phyloP scores from a whole-genome alignment of 2,888 invertebrate genomes.

The Nebria brevicollis region DNA sequence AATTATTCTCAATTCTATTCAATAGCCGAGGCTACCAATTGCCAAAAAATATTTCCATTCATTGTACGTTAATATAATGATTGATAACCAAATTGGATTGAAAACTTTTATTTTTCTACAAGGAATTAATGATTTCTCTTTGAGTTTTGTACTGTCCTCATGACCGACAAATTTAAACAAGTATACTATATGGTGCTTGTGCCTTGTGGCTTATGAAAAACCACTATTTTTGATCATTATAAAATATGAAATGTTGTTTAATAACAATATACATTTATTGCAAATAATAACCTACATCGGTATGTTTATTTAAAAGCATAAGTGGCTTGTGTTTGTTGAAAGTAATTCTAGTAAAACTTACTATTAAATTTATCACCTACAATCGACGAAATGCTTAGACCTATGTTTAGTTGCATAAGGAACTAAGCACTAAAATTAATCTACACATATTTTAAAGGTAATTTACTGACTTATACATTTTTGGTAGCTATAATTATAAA shows the following conservation, averaged over 20 bases:
- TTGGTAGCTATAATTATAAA: no score
- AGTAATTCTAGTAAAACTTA: no score
- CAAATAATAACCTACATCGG: no score
- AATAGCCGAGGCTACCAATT: not conserved
- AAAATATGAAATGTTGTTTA: slow-evolving; percentile 9
- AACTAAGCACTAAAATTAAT: no score
- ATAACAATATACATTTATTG: no score
- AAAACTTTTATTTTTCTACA: not conserved
- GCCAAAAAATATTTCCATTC: not conserved
- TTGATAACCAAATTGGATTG: not conserved
- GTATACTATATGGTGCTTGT: not conserved
- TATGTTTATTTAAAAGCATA: no score
- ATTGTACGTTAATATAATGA: not conserved
- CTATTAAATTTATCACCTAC: no score
- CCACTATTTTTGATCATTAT: not conserved
- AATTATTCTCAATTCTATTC: not conserved
- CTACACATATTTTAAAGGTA: no score
- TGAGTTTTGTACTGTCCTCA: slow-evolving; percentile 8
- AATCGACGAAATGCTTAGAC: no score
- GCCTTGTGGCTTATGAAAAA: slow-evolving; percentile 11
- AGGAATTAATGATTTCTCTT: not conserved
- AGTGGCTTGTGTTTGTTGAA: no score
- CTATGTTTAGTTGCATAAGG: no score
- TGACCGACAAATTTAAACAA: slow-evolving; percentile 7
- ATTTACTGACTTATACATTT: no score